phyloP scores from a whole-genome alignment of 2,113 vertebrate genomes.

The Macaca fascicularis region DNA sequence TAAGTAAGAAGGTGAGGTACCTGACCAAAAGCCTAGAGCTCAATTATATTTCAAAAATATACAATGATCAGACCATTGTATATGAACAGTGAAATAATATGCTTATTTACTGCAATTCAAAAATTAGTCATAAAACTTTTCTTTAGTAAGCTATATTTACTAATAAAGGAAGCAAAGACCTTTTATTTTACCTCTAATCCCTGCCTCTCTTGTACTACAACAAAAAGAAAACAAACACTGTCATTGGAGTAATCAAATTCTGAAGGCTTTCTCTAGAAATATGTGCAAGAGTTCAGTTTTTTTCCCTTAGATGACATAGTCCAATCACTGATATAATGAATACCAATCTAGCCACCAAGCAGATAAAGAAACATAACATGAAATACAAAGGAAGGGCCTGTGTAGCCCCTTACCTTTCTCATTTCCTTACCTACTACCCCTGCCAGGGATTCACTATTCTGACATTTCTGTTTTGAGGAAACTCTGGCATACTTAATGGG shows the following conservation, averaged over 20 bases:
- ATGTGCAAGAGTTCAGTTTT: background rate
- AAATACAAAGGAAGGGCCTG: background rate
- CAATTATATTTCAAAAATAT: slow-evolving; percentile 8
- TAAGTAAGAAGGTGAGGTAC: background rate
- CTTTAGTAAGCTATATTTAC: background rate
- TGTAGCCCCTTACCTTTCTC: background rate
- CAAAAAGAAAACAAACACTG: slow-evolving; percentile 26
- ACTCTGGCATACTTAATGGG: background rate
- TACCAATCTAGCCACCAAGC: background rate
- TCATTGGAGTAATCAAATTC: background rate
- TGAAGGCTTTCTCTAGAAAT: background rate
- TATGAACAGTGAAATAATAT: slow-evolving; percentile 1
- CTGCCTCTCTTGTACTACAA: background rate
- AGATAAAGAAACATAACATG: background rate
- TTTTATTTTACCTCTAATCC: slow-evolving; percentile 42
- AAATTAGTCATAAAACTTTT: slow-evolving; percentile 19
- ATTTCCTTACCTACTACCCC: background rate
- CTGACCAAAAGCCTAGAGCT: background rate
- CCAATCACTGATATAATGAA: background rate
- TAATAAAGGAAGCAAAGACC: slow-evolving; percentile 45
- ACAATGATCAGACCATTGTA: background rate
- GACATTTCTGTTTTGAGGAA: slow-evolving; percentile 45
- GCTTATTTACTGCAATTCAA: background rate
- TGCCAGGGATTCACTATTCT: background rate
- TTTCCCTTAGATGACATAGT: background rate